A percentile compares a stretch with the other conserved stretches of the same genome.
Evolutionary conservation across 2,797 vertebrate species (phyloP).

Genomic region (Thripadectes ignobilis): DNA sequence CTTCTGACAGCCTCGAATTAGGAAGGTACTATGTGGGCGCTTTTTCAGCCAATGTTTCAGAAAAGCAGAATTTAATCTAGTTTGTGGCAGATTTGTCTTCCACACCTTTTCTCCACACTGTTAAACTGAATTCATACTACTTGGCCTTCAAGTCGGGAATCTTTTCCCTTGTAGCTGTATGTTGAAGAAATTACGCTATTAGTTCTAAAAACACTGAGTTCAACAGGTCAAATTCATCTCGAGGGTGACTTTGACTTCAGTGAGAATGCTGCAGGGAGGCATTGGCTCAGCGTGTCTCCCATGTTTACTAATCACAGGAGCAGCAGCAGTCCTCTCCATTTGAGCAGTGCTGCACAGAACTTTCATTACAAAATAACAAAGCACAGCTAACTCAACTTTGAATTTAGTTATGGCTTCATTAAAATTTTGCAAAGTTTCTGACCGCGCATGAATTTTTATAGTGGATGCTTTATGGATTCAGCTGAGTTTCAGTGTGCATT

Average conservation of each 20-base stretch:
- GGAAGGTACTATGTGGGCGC: rapidly evolving
- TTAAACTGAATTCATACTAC: neutral
- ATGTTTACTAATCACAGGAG: constrained; percentile 33
- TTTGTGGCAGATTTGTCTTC: neutral
- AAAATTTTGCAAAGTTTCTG: constrained; percentile 63
- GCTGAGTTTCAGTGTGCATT: constrained; percentile 26
- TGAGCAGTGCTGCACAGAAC: neutral
- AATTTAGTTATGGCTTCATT: constrained; percentile 66
- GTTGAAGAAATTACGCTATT: neutral
- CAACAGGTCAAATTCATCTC: constrained; percentile 34
- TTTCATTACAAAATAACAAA: constrained; percentile 55
- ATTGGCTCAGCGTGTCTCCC: neutral
- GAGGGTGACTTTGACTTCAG: constrained; percentile 25
- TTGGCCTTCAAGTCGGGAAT: neutral
- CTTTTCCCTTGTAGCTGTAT: neutral
- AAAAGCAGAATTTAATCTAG: neutral
- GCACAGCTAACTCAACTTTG: constrained; percentile 1
- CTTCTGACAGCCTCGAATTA: neutral
- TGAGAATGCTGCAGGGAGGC: neutral
- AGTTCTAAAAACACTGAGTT: constrained; percentile 28
- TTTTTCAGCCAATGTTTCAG: neutral
- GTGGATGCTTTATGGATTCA: constrained; percentile 60
- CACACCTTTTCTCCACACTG: neutral
- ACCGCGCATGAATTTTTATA: constrained; percentile 57
- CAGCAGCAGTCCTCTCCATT: neutral